phyloP scores from a whole-genome alignment of 2,113 vertebrate species.

The Rhagologus leucostigma region DNA sequence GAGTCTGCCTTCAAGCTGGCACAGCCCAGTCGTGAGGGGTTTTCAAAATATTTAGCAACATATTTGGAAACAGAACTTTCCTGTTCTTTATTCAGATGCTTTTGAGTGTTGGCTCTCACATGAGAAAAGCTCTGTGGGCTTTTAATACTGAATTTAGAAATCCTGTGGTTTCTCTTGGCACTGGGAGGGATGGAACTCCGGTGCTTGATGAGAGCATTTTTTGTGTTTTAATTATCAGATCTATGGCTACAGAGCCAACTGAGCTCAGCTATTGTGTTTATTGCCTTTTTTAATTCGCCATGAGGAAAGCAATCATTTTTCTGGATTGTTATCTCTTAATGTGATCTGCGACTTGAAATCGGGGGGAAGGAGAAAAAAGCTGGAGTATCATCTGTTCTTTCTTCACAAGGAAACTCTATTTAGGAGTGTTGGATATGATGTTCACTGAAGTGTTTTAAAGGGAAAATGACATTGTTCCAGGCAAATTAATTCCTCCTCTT shows the following conservation, averaged over 20 bases:
- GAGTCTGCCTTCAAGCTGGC: constrained; percentile 17
- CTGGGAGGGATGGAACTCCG: not conserved
- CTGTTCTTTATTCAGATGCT: not conserved
- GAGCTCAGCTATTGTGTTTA: constrained; percentile 6
- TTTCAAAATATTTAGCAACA: constrained; percentile 17
- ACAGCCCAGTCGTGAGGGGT: not conserved
- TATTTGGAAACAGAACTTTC: constrained; percentile 22
- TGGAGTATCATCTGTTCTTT: not conserved
- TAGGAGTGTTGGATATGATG: not conserved
- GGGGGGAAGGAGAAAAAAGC: not conserved
- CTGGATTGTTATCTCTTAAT: not conserved
- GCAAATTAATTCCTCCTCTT: not conserved
- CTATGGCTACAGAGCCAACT: not conserved
- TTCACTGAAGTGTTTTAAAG: not conserved
- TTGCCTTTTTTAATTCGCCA: not conserved
- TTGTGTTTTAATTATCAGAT: not conserved
- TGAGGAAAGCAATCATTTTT: not conserved
- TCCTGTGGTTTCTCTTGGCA: constrained; percentile 21
- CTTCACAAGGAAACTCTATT: not conserved
- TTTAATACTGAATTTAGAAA: constrained; percentile 18
- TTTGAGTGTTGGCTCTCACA: not conserved
- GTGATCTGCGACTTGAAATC: not conserved
- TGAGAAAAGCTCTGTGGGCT: not conserved
- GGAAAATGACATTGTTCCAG: not conserved
- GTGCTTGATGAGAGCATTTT: not conserved